These are phyloP conservation scores for Grammomys surdaster DNA, from an alignment of 2,113 vertebrate species.

Conservation along the genomic window DNA sequence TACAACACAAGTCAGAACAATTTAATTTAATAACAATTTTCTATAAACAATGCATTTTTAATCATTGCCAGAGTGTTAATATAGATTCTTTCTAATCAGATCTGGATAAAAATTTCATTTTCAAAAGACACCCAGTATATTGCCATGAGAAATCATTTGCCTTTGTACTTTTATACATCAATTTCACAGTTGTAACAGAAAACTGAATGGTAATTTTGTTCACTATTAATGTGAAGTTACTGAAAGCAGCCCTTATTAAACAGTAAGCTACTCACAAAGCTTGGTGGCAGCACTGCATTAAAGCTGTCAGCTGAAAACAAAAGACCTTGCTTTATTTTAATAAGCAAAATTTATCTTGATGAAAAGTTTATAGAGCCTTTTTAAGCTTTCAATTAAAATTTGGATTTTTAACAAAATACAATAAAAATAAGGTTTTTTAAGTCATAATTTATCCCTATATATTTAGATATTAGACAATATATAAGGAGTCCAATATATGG, in stretches of 20 bases:
- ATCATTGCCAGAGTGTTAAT: neutral
- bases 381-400: conserved; percentile 5
- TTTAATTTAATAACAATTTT: conserved; percentile 59
- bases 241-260: neutral
- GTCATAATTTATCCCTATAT: neutral
- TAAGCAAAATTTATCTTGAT: conserved; percentile 25
- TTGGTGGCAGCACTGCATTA: neutral
- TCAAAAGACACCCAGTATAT: neutral
- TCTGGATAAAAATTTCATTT: conserved; percentile 30
- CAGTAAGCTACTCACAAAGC: neutral
- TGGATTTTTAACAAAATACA: conserved; percentile 45
- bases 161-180: conserved; percentile 38
- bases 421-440: neutral
- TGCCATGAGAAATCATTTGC: conserved; percentile 11
- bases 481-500: neutral
- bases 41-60: conserved; percentile 42
- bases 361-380: neutral
- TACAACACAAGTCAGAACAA: conserved; percentile 22
- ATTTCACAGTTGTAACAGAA: conserved; percentile 54
- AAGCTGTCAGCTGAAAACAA: neutral
- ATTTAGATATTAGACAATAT: conserved; percentile 23
- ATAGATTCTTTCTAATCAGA: conserved; percentile 31
- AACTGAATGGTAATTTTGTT: conserved; percentile 41
- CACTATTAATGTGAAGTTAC: conserved; percentile 27
- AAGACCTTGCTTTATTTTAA: neutral